Evolutionary conservation across 1,140 invertebrate genomes (phyloP).

Genomic region (Sminthurides bifidus): DNA sequence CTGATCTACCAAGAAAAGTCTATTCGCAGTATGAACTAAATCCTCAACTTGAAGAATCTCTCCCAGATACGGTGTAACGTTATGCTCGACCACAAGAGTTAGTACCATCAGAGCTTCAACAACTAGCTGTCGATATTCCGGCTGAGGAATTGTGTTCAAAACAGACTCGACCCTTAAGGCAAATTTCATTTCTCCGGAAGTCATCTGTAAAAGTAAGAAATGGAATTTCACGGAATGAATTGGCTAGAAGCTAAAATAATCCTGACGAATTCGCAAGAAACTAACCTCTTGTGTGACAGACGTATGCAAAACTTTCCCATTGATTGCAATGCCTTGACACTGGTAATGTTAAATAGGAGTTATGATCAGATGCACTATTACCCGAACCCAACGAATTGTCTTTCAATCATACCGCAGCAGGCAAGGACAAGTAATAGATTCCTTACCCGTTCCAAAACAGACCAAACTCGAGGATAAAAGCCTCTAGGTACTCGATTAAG

Average conservation of each 20-base stretch:
- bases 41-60: constrained; percentile 82
- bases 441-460: constrained; percentile 68
- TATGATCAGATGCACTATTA: neutral
- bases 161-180: constrained; percentile 95
- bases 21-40: constrained; percentile 85
- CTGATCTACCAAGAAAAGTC: constrained; percentile 92
- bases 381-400: neutral
- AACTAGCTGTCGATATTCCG: constrained; percentile 93
- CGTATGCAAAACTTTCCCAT: constrained; percentile 74
- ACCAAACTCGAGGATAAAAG: constrained; percentile 92
- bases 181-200: constrained; percentile 94
- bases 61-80: constrained; percentile 60
- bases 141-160: constrained; percentile 90
- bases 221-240: neutral
- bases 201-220: constrained; percentile 58
- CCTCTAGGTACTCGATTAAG: constrained; percentile 91
- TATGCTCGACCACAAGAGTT: constrained; percentile 77
- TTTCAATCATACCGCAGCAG: neutral
- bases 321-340: constrained; percentile 83
- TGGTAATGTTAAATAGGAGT: constrained; percentile 35
- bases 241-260: too few relatives aligned
- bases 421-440: neutral
- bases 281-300: constrained; percentile 74
- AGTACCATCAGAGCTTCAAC: constrained; percentile 96
- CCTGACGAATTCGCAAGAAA: too few relatives aligned